Conservation (phyloP, 2,888 invertebrate species). For the Nezara viridula region DNA sequence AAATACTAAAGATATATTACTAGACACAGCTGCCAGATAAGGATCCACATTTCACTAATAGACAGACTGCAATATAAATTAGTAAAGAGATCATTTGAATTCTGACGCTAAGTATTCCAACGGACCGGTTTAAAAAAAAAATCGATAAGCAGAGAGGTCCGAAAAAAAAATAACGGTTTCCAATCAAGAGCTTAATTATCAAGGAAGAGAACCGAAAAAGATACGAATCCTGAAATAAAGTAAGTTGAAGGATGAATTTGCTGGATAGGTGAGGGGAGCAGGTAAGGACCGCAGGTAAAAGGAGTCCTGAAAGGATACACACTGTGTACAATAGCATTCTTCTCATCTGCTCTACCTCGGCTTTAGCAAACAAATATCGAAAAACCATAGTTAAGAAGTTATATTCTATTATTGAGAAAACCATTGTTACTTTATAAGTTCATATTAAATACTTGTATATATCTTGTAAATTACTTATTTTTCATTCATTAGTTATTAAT, state of each 20-base stretch:
- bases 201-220: not conserved
- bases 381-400: not conserved
- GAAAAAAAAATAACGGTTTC: constrained; percentile 2
- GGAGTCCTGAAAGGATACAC: not conserved
- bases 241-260: constrained; percentile 27
- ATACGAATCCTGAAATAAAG: constrained; percentile 10
- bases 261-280: not conserved
- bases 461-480: too few species aligned
- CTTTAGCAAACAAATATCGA: not conserved
- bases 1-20: not conserved
- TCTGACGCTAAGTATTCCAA: not conserved
- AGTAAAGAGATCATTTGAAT: not conserved
- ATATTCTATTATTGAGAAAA: too few species aligned
- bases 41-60: not conserved
- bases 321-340: constrained; percentile 24
- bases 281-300: not conserved
- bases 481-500: too few species aligned
- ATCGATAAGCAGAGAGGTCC: not conserved
- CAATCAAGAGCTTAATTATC: constrained; percentile 19
- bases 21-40: not conserved
- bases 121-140: not conserved
- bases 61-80: constrained; percentile 1
- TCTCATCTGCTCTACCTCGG: not conserved
- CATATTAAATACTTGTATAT: too few species aligned
- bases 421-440: too few species aligned